A percentile compares a stretch with the other conserved stretches of the same genome.
phyloP scores from a whole-genome alignment of 2,797 vertebrate species.

The Phoebastria nigripes region DNA sequence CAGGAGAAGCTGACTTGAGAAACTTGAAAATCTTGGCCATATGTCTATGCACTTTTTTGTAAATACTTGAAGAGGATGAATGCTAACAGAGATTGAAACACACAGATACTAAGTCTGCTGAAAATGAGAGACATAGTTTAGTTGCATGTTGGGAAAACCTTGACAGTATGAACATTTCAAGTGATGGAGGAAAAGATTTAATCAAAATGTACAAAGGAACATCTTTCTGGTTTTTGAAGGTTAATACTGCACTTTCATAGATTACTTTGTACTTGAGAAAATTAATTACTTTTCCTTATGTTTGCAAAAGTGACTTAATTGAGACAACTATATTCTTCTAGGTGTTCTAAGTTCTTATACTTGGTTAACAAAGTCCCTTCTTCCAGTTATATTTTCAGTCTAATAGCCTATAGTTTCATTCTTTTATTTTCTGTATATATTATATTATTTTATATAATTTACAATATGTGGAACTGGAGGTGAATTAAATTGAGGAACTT shows the following conservation, averaged over 20 bases:
- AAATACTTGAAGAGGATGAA: neutral
- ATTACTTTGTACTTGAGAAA: neutral
- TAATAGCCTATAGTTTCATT: neutral
- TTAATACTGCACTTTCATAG: neutral
- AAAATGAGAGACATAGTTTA: rapidly evolving
- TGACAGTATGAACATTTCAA: neutral
- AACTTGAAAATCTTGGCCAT: neutral
- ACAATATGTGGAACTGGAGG: neutral
- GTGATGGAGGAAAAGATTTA: neutral
- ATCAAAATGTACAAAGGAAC: neutral
- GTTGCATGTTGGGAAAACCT: neutral
- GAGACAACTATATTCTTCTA: neutral
- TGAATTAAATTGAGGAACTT: neutral
- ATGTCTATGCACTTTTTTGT: neutral
- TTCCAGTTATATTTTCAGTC: neutral
- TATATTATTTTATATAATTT: neutral
- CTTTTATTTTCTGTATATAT: neutral
- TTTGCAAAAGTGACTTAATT: neutral
- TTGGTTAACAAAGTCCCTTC: neutral
- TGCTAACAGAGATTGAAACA: neutral
- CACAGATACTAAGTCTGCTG: neutral
- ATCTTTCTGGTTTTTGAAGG: neutral
- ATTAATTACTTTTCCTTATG: neutral
- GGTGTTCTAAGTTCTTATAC: neutral
- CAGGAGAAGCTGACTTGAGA: neutral